phyloP scores from a whole-genome alignment of 2,888 invertebrate species.

The Uropetala carovei region DNA sequence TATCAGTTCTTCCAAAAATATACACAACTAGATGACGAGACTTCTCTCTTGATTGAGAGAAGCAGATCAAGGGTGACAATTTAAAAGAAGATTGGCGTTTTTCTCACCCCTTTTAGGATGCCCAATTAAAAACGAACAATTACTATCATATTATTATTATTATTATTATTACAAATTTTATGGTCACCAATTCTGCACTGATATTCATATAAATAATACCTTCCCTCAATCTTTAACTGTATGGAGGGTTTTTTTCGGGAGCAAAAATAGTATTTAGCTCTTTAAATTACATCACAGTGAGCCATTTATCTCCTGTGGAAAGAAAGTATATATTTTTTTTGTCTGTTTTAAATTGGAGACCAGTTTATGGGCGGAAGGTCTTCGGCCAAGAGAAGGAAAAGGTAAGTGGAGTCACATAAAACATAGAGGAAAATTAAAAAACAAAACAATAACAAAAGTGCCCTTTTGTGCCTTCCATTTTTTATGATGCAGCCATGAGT shows the following conservation, averaged over 20 bases:
- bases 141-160: slow-evolving; percentile 56
- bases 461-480: slow-evolving; percentile 57
- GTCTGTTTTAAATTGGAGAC: slow-evolving; percentile 59
- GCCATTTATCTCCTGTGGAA: slow-evolving; percentile 63
- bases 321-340: slow-evolving; percentile 53
- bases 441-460: slow-evolving; percentile 48
- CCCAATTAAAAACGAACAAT: slow-evolving; percentile 59
- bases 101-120: slow-evolving; percentile 55
- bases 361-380: slow-evolving; percentile 62
- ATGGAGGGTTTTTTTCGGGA: slow-evolving; percentile 57
- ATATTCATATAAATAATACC: slow-evolving; percentile 63
- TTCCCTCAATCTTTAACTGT: slow-evolving; percentile 60
- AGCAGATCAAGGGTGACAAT: slow-evolving; percentile 64
- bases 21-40: slow-evolving; percentile 68
- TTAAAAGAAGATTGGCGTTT: slow-evolving; percentile 66
- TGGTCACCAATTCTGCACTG: slow-evolving; percentile 63
- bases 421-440: background rate
- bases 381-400: slow-evolving; percentile 49
- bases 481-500: slow-evolving; percentile 56
- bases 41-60: slow-evolving; percentile 30
- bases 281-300: slow-evolving; percentile 64
- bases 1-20: slow-evolving; percentile 69
- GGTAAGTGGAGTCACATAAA: slow-evolving; percentile 52
- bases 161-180: slow-evolving; percentile 63
- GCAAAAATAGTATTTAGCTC: slow-evolving; percentile 64